These are phyloP conservation scores for Drosophila asahinai DNA, from an alignment of 1,140 invertebrate genomes.

Conservation along the genomic window DNA sequence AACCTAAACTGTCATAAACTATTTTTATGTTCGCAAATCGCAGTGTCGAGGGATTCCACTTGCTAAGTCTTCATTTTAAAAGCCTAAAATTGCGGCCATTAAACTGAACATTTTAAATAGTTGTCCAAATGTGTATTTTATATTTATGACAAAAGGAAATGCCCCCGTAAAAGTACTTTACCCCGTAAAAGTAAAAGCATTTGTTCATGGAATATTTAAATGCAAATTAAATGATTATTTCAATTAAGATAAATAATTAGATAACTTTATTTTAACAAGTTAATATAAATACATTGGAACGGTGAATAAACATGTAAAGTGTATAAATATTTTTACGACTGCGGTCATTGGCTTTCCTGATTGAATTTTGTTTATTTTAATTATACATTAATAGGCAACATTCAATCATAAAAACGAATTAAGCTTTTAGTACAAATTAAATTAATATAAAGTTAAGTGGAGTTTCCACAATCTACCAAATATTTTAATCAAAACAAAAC, in stretches of 20 bases:
- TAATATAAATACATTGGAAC: neutral
- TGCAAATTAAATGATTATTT: neutral
- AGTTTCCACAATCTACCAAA: neutral
- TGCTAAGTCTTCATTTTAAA: conserved; percentile 2
- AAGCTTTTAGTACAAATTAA: neutral
- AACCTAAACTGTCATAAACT: conserved; percentile 17
- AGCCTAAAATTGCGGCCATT: neutral
- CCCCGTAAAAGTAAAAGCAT: too few relatives aligned
- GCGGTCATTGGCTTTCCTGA: too few relatives aligned
- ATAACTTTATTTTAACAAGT: neutral
- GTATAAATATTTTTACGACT: neutral
- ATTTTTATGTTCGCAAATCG: conserved; percentile 13
- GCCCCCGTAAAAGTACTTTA: too few relatives aligned
- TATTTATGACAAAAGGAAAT: neutral
- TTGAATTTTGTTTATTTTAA: neutral
- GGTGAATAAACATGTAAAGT: neutral
- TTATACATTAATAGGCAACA: neutral
- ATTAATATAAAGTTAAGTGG: neutral
- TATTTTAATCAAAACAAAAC: conserved; percentile 8
- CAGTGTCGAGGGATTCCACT: neutral
- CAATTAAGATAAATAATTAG: neutral
- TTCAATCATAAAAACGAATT: neutral
- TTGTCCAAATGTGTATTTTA: neutral
- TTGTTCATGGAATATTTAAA: too few relatives aligned
- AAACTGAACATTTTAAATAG: neutral